A percentile compares a stretch with the other conserved stretches of the same genome.
phyloP scores from a whole-genome alignment of 2,797 vertebrate genomes.

The Carduelis carduelis region DNA sequence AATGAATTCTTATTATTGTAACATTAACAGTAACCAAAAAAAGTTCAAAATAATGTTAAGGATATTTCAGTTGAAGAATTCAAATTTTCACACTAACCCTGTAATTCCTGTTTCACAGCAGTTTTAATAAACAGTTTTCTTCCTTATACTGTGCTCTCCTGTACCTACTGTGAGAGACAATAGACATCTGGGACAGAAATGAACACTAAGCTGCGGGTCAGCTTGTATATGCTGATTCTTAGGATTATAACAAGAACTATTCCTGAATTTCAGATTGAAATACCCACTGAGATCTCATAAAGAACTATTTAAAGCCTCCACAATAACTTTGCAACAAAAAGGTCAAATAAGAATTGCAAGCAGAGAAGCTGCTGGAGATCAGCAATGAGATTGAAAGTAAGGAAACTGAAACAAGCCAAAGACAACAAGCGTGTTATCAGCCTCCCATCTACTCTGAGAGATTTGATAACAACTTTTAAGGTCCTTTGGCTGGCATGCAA shows the following conservation, averaged over 20 bases:
- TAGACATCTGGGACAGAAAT: constrained; percentile 58
- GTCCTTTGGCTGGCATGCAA: not conserved
- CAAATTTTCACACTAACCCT: constrained; percentile 27
- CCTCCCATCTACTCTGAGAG: not conserved
- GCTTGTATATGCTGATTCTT: constrained; percentile 64
- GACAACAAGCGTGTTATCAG: constrained; percentile 4
- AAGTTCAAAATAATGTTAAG: not conserved
- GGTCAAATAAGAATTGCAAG: constrained; percentile 65
- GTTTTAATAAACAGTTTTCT: constrained; percentile 71
- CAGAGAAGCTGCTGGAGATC: constrained; percentile 57
- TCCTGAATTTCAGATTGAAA: constrained; percentile 59
- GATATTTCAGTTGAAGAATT: constrained; percentile 49
- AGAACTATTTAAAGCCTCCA: constrained; percentile 62
- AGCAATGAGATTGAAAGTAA: constrained; percentile 25
- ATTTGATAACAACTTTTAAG: constrained; percentile 47
- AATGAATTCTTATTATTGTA: not conserved
- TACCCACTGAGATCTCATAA: constrained; percentile 64
- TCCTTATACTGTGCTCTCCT: constrained; percentile 40
- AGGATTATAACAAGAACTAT: constrained; percentile 56
- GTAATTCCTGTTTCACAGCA: constrained; percentile 46
- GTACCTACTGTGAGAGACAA: constrained; percentile 62
- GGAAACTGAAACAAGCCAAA: constrained; percentile 41
- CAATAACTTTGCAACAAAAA: constrained; percentile 59
- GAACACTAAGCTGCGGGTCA: constrained; percentile 48
- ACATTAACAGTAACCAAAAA: not conserved